Evolutionary conservation across 2,888 invertebrate species (phyloP).

Genomic region (Macroteleia sp.): DNA sequence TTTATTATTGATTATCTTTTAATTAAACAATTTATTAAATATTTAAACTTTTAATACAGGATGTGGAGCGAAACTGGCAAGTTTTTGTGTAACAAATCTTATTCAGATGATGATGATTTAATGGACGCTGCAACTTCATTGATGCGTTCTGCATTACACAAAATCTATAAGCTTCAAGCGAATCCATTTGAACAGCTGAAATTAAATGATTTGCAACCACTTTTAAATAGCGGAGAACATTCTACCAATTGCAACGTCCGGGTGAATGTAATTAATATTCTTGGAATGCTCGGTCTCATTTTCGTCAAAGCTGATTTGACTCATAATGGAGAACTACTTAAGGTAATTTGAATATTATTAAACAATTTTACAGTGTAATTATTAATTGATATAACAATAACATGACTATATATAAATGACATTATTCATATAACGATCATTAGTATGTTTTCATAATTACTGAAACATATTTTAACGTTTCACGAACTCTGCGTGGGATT

Average conservation of each 20-base stretch:
- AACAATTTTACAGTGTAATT: too few relatives aligned
- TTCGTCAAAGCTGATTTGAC: slow-evolving; percentile 60
- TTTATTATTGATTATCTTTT: too few relatives aligned
- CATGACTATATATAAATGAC: too few relatives aligned
- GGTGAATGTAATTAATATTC: slow-evolving; percentile 74
- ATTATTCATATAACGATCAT: too few relatives aligned
- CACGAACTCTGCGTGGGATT: too few relatives aligned
- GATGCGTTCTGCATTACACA: slow-evolving; percentile 90
- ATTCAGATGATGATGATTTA: slow-evolving; percentile 84
- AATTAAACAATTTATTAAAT: too few relatives aligned
- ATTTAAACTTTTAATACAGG: too few relatives aligned
- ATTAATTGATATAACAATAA: too few relatives aligned
- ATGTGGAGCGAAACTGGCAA: slow-evolving; percentile 89
- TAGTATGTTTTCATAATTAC: too few relatives aligned
- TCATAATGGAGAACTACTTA: slow-evolving; percentile 68
- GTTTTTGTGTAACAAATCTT: slow-evolving; percentile 86
- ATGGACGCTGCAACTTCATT: slow-evolving; percentile 90
- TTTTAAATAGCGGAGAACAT: slow-evolving; percentile 72
- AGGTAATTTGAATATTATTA: too few relatives aligned
- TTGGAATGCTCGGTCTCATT: slow-evolving; percentile 74
- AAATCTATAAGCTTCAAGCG: slow-evolving; percentile 85
- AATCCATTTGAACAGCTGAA: slow-evolving; percentile 86
- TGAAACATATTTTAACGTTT: too few relatives aligned
- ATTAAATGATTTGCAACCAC: slow-evolving; percentile 86
- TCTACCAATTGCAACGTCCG: slow-evolving; percentile 72